A percentile compares a stretch with the other conserved stretches of the same genome.
Conservation (phyloP, 2,888 invertebrate genomes). For the Nymphalis c-album region DNA sequence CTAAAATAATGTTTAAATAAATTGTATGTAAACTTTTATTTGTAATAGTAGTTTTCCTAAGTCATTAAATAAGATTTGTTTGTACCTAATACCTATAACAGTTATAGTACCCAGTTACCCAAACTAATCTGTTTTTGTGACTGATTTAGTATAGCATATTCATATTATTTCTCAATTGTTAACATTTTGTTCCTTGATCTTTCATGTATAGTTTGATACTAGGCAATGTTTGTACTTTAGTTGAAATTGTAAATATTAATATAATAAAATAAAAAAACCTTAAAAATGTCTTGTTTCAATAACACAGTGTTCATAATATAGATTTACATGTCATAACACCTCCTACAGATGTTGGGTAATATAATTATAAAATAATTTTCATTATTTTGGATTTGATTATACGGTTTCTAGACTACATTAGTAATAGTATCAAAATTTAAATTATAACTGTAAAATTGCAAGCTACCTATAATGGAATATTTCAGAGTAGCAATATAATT, state of each 20-base stretch:
- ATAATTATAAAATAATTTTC: too few relatives aligned
- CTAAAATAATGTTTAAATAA: not conserved
- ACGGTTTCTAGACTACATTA: too few relatives aligned
- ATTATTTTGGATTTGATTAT: too few relatives aligned
- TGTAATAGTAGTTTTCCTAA: slow-evolving; percentile 22
- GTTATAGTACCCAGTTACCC: slow-evolving; percentile 23
- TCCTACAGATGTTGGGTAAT: too few relatives aligned
- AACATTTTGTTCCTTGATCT: slow-evolving; percentile 23
- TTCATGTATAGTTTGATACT: slow-evolving; percentile 13
- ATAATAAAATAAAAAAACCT: slow-evolving; percentile 22
- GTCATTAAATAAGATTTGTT: slow-evolving; percentile 22
- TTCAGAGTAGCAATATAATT: too few relatives aligned
- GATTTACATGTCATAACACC: too few relatives aligned
- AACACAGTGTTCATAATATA: too few relatives aligned
- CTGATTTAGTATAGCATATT: slow-evolving; percentile 18
- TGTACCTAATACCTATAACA: not conserved
- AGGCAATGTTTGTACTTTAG: slow-evolving; percentile 20
- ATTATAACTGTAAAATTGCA: too few relatives aligned
- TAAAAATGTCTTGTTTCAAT: not conserved
- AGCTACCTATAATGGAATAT: too few relatives aligned
- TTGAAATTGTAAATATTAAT: slow-evolving; percentile 29
- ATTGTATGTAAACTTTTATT: slow-evolving; percentile 5
- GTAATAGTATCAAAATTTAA: too few relatives aligned
- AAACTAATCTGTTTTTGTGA: slow-evolving; percentile 15
- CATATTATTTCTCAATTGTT: slow-evolving; percentile 14